These are phyloP conservation scores for Zenarchopterus dispar DNA, from an alignment of 2,797 vertebrate species.

Conservation along the genomic window DNA sequence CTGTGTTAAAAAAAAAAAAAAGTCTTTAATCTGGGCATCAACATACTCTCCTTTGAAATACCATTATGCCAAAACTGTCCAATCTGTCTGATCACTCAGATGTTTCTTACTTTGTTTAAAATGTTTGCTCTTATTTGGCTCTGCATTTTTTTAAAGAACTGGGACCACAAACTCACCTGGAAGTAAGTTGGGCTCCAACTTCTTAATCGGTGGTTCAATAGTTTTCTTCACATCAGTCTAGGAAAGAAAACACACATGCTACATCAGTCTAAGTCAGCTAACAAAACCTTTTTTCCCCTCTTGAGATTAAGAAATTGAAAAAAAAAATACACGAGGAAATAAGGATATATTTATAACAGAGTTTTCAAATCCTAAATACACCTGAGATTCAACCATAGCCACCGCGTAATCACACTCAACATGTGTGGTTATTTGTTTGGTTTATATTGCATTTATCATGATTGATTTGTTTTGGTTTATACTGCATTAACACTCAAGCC, in stretches of 20 bases:
- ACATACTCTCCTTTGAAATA: background rate
- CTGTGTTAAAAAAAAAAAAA: background rate
- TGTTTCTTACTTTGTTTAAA: background rate
- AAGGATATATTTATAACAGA: background rate
- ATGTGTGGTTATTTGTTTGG: constrained; percentile 5
- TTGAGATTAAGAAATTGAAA: background rate
- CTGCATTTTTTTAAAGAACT: background rate
- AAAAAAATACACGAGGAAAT: background rate
- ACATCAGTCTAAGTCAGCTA: constrained; percentile 13
- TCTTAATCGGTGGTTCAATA: constrained; percentile 90
- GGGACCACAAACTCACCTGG: constrained; percentile 83
- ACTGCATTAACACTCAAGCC: constrained; percentile 4
- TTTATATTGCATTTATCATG: background rate
- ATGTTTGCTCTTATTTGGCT: background rate
- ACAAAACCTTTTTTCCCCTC: constrained; percentile 2
- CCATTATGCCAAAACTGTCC: background rate
- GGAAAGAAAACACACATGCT: constrained; percentile 20
- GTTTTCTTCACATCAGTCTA: constrained; percentile 87
- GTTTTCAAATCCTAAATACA: background rate
- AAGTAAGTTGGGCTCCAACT: constrained; percentile 91
- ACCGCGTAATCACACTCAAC: background rate
- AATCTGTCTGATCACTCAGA: background rate
- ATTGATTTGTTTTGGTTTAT: background rate
- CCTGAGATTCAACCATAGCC: too few species aligned
- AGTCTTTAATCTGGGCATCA: background rate